phyloP scores from a whole-genome alignment of 2,797 vertebrate genomes.

The Vireo griseus region DNA sequence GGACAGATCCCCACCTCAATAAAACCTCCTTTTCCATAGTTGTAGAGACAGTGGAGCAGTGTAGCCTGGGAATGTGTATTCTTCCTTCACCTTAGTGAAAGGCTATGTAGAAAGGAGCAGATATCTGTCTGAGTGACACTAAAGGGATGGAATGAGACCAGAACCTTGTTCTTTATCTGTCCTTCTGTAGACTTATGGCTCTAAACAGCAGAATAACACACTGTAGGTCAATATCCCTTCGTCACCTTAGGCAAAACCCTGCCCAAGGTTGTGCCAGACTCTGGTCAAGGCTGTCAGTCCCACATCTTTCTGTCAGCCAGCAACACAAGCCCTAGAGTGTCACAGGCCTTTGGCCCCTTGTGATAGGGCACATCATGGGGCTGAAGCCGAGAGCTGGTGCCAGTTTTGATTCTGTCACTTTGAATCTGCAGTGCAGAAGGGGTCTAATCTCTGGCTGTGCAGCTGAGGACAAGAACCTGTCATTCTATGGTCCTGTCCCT shows the following conservation, averaged over 20 bases:
- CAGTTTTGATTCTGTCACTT: background rate
- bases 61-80: background rate
- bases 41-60: accelerated
- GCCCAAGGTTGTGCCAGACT: background rate
- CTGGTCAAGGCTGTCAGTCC: background rate
- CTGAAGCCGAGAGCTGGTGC: background rate
- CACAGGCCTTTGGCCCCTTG: background rate
- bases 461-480: background rate
- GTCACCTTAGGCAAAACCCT: background rate
- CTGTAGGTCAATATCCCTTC: accelerated
- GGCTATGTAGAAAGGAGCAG: background rate
- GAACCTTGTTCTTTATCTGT: background rate
- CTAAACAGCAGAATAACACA: background rate
- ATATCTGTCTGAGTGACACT: background rate
- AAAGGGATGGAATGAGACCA: background rate
- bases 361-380: background rate
- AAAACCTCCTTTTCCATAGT: background rate
- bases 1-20: background rate
- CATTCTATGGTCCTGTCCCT: background rate
- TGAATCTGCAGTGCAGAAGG: background rate
- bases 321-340: background rate
- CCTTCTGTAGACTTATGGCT: background rate
- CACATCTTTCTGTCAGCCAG: background rate
- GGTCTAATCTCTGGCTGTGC: background rate
- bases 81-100: background rate